A percentile compares a stretch with the other conserved stretches of the same genome.
phyloP scores from a whole-genome alignment of 2,888 invertebrate genomes.

The Drymonia ruficornis region DNA sequence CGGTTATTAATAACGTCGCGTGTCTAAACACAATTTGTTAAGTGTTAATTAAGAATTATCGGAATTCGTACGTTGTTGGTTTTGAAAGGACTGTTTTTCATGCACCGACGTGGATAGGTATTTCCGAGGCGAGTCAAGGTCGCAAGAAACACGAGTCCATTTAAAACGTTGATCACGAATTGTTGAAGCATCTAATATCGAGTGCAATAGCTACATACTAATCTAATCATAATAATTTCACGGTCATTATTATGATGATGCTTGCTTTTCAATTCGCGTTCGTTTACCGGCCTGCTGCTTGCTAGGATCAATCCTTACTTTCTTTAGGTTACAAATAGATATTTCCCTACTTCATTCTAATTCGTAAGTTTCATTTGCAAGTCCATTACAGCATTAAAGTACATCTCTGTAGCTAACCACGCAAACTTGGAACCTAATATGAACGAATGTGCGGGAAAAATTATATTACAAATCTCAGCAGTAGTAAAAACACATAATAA shows the following conservation, averaged over 20 bases:
- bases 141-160: slow-evolving; percentile 45
- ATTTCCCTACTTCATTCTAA: no score
- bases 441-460: background rate
- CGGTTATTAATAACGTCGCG: slow-evolving; percentile 36
- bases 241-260: no score
- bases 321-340: no score
- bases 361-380: no score
- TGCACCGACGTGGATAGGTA: slow-evolving; percentile 22
- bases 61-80: slow-evolving; percentile 22
- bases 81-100: slow-evolving; percentile 32
- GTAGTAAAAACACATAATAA: background rate
- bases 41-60: slow-evolving; percentile 28
- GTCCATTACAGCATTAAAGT: no score
- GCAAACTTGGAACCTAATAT: background rate
- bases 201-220: slow-evolving; percentile 20
- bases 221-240: no score
- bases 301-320: background rate
- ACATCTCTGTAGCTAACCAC: background rate
- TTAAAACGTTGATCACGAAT: slow-evolving; percentile 39
- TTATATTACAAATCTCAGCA: background rate
- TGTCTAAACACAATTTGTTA: slow-evolving; percentile 32
- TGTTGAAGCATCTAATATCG: slow-evolving; percentile 20
- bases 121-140: slow-evolving; percentile 54
- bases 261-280: slow-evolving; percentile 40
- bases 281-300: background rate